Base-by-base conservation (phyloP, 2,797 vertebrate species). In the Graptemys geographica region DNA sequence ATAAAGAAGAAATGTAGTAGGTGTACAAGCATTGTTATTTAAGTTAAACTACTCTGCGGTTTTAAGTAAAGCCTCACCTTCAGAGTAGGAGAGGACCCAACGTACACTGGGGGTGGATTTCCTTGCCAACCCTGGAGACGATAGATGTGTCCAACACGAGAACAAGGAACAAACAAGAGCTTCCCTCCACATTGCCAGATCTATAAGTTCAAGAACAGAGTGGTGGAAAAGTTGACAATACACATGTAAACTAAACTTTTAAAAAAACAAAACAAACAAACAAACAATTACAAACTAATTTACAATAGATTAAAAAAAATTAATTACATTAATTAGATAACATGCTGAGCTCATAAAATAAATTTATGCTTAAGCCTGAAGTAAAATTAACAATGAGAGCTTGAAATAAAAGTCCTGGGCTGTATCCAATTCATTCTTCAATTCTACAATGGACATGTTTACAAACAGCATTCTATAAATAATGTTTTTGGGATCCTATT, bases 121-220 rank as follows among this genome's bases (percentile, higher is more conserved):
- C 99, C 99, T 92, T 99, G 99, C 99, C 99, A 99, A 33, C 99
- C 99, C 31, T 99, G 98, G 49, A 99, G 99, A 88, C 99, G 99
- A 98, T 99, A 99, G 96, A 99, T 99, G 94, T 99, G 99, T 49
- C 99, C 99, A 2, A 99, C 98, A 51, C 99, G 99, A 87, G 99
- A 99, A 90, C 99, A 99, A 2, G 99, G 99, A 44, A 99, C 98
- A 93, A 99, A 99, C 16, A 99, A 97, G 91, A 99, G 97, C 95
- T 99, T 98, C n/a, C 99, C 99, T 4, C 99, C 99, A 89, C 99
- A 99, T 93, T 99, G 99, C 99, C 99, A 99, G 94, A 99, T 99
- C 99, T 99, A 65, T 37, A 96, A 84, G 87, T 88, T 55, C 94
- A 95, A 96, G 81, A 47, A 95, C 93, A 16, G 90, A 7, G 25